Conservation (phyloP, 2,888 invertebrate species). For the Harmothoe impar region DNA sequence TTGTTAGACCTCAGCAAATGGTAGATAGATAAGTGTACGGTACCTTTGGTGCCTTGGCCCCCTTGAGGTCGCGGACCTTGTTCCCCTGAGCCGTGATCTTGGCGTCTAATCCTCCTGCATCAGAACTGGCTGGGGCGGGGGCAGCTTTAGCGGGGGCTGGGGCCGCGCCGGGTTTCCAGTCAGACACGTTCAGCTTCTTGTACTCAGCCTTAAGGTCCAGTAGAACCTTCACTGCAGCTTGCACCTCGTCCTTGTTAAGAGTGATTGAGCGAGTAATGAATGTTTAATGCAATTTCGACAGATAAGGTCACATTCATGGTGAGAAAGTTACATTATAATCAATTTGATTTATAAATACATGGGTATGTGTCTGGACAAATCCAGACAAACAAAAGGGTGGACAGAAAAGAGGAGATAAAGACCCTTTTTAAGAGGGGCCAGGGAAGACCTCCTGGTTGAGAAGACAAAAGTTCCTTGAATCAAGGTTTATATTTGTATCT, state of each 20-base stretch:
- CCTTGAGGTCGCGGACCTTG: constrained; percentile 88
- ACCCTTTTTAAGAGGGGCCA: no score
- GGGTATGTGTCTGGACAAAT: no score
- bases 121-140: constrained; percentile 35
- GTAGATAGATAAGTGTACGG: neutral
- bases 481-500: no score
- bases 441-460: no score
- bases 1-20: no score
- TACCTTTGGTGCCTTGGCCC: constrained; percentile 76
- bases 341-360: no score
- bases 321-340: no score
- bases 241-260: constrained; percentile 82
- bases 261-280: no score
- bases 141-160: constrained; percentile 17
- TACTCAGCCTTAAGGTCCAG: constrained; percentile 90
- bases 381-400: no score
- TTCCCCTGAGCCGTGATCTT: constrained; percentile 87
- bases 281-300: neutral
- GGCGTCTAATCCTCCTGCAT: constrained; percentile 71
- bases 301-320: no score
- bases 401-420: no score
- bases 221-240: constrained; percentile 86
- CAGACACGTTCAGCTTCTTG: constrained; percentile 88
- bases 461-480: no score
- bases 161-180: constrained; percentile 86